A percentile compares a stretch with the other conserved stretches of the same genome.
phyloP scores from a whole-genome alignment of 2,113 vertebrate genomes.

The Nycticebus coucang region DNA sequence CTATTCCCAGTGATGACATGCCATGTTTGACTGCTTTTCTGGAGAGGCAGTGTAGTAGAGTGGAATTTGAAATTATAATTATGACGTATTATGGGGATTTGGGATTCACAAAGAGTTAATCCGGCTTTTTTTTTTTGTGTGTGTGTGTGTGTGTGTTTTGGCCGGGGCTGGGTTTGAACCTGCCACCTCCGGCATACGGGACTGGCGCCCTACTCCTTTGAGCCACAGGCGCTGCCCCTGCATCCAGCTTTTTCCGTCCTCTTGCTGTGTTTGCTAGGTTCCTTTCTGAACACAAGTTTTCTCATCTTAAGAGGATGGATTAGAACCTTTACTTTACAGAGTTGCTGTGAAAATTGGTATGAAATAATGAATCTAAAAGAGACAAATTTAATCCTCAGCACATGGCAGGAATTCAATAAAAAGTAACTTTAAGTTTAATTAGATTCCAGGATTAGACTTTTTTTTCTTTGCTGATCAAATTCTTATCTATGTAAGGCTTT shows the following conservation, averaged over 20 bases:
- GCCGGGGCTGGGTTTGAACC: no score
- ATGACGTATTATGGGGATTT: neutral
- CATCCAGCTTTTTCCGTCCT: neutral
- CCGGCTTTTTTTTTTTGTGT: no score
- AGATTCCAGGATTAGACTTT: neutral
- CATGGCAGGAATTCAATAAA: neutral
- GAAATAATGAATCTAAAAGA: neutral
- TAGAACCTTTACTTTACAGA: neutral
- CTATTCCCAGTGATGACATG: neutral
- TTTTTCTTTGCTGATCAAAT: neutral
- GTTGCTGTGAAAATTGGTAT: neutral
- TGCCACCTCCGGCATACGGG: no score
- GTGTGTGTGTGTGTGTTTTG: no score
- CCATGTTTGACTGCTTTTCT: neutral
- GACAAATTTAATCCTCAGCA: neutral
- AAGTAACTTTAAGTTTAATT: neutral
- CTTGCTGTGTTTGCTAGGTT: neutral
- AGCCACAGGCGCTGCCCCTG: no score
- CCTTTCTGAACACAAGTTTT: neutral
- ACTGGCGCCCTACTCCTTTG: no score
- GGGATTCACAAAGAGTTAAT: neutral
- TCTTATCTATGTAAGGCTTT: neutral
- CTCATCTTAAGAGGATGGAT: neutral
- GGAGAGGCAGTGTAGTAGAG: no score
- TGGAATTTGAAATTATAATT: neutral